Evolutionary conservation across 1,140 invertebrate genomes (phyloP).

Genomic region (Lepidurus packardi): DNA sequence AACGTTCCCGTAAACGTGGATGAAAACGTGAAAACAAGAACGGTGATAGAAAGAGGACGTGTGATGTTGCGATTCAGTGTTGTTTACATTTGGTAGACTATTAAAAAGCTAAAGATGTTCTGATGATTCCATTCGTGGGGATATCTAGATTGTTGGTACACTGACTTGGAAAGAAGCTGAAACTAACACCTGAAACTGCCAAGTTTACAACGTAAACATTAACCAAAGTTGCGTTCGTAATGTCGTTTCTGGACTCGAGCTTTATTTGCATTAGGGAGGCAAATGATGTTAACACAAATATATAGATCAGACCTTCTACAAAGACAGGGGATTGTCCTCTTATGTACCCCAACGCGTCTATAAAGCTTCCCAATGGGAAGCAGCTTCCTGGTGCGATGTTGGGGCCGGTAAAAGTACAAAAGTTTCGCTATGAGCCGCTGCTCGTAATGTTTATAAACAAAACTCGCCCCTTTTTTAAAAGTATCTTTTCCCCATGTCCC

Average conservation of each 20-base stretch:
- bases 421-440: not conserved
- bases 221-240: not conserved
- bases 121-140: too few relatives aligned
- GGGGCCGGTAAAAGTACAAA: not conserved
- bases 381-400: not conserved
- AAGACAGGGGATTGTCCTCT: not conserved
- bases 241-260: not conserved
- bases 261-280: slow-evolving; percentile 13
- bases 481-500: not conserved
- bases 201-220: not conserved
- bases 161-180: not conserved
- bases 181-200: not conserved
- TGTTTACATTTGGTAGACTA: too few relatives aligned
- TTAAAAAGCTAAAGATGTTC: too few relatives aligned
- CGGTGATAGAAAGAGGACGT: too few relatives aligned
- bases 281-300: slow-evolving; percentile 15
- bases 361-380: not conserved
- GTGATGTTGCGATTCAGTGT: too few relatives aligned
- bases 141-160: too few relatives aligned
- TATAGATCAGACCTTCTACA: not conserved
- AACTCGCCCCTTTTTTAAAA: not conserved
- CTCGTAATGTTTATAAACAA: not conserved
- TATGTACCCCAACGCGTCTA: not conserved
- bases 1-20: too few relatives aligned
- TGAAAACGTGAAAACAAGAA: too few relatives aligned